These are phyloP conservation scores for Oscheius sp. DNA, from an alignment of 2,888 invertebrate species.

Conservation along the genomic window DNA sequence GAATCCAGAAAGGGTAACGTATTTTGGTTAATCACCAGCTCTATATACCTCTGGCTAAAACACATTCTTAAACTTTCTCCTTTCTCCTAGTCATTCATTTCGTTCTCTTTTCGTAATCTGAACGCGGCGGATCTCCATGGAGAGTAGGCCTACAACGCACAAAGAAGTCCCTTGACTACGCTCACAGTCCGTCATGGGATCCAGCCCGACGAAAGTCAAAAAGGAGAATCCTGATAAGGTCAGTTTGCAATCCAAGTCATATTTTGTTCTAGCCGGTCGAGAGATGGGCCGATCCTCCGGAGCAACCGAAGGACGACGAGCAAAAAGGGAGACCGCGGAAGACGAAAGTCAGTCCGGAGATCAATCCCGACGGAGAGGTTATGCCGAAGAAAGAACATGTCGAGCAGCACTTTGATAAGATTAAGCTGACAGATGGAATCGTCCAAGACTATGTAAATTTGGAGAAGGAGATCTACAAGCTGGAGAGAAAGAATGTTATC, in stretches of 20 bases:
- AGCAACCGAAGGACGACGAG: neutral
- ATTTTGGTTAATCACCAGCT: no score
- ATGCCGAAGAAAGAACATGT: conserved; percentile 13
- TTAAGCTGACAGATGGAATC: conserved; percentile 68
- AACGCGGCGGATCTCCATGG: conserved; percentile 21
- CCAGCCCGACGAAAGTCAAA: conserved; percentile 29
- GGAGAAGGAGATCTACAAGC: conserved; percentile 73
- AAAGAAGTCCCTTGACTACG: conserved; percentile 6
- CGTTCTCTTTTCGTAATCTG: neutral
- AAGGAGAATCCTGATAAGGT: conserved; percentile 7
- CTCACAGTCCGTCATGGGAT: conserved; percentile 19
- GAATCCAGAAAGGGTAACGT: no score
- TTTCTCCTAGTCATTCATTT: no score
- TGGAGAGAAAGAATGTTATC: conserved; percentile 73
- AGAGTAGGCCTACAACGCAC: conserved; percentile 11
- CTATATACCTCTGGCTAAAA: no score
- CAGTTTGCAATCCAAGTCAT: neutral
- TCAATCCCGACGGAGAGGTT: neutral
- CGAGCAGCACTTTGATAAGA: conserved; percentile 51
- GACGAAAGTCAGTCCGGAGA: conserved; percentile 29
- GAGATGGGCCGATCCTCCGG: conserved; percentile 25
- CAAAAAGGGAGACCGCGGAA: conserved; percentile 21
- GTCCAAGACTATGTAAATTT: conserved; percentile 74
- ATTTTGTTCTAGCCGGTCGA: neutral
- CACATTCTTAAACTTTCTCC: no score